Evolutionary conservation across 2,888 invertebrate genomes (phyloP), one percentile per base, ranked within the genome.

Genomic region (Eupithecia subumbrata): DNA sequence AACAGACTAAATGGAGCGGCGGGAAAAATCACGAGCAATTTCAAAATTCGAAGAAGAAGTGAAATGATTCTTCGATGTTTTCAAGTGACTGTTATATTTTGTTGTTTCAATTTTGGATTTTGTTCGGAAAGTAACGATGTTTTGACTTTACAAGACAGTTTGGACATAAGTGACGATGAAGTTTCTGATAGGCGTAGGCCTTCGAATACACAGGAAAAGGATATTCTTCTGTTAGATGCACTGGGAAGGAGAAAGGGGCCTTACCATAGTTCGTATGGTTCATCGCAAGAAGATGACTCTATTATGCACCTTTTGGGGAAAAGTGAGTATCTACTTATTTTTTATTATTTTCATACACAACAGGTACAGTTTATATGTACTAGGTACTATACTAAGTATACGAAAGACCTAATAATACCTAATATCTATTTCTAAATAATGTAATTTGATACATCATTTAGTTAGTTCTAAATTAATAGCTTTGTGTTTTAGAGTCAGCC

Each of bases 301-400:
- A 96, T 98, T 79, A 97, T 98, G 96, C 97, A 98, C 89, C 96
- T 98, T 95, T 94, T 98, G 85, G 97, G 97, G 79, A 96, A 97
- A 96, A 98, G 98, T 98, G 96, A 95, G 96, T 94, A 74, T 8
- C 11, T 40, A n/a, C n/a, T n/a, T n/a, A n/a, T n/a, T n/a, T n/a
- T n/a, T 43, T 43, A 43, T n/a, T n/a, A n/a, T 52, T 52, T 7
- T 8, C 0, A 52, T 52, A 3, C n/a, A 8, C 18, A n/a, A 8
- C 18, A n/a, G n/a, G 14, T 12, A 12, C 40, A 40, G 40, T 40
- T 40, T n/a, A n/a, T n/a, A n/a, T n/a, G n/a, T n/a, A n/a, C n/a
- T n/a, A n/a, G n/a, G n/a, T n/a, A n/a, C n/a, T n/a, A n/a, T n/a
- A n/a, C n/a, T n/a, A n/a, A n/a, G n/a, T n/a, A n/a, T n/a, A n/a